Evolutionary conservation across 2,113 vertebrate genomes (phyloP).

Genomic region (Craseonycteris thonglongyai): DNA sequence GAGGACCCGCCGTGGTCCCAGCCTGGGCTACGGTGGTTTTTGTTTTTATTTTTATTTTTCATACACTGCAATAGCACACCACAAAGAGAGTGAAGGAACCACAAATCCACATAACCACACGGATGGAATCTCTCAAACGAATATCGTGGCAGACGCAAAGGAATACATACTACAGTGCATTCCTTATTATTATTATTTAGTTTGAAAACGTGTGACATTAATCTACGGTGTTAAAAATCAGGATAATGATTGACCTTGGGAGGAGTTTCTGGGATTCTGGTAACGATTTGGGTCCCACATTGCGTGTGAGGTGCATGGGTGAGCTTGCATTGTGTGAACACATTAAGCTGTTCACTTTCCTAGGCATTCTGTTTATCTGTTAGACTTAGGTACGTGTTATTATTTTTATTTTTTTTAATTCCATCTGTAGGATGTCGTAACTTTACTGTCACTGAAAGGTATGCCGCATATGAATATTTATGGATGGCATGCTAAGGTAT

Average conservation of each 20-base stretch:
- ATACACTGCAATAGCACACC: too few relatives aligned
- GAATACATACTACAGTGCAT: too few relatives aligned
- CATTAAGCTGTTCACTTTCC: not conserved
- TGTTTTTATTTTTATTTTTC: too few relatives aligned
- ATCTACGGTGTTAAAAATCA: not conserved
- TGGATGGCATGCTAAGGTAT: not conserved
- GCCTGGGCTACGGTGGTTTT: too few relatives aligned
- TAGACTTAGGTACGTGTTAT: not conserved
- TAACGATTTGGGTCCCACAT: not conserved
- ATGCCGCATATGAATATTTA: not conserved
- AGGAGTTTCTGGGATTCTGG: not conserved
- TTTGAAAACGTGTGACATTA: not conserved
- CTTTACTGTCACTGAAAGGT: not conserved
- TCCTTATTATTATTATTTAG: too few relatives aligned
- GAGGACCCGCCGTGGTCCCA: too few relatives aligned
- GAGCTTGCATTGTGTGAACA: not conserved
- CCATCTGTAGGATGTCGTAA: not conserved
- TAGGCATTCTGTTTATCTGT: not conserved
- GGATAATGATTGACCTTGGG: not conserved
- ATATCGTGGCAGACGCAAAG: too few relatives aligned
- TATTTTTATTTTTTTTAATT: not conserved
- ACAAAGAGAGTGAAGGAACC: too few relatives aligned
- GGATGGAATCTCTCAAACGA: too few relatives aligned
- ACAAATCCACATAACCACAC: too few relatives aligned
- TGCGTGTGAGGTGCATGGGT: not conserved